These are phyloP conservation scores for Indri indri DNA, from an alignment of 2,113 vertebrate species.

Conservation along the genomic window DNA sequence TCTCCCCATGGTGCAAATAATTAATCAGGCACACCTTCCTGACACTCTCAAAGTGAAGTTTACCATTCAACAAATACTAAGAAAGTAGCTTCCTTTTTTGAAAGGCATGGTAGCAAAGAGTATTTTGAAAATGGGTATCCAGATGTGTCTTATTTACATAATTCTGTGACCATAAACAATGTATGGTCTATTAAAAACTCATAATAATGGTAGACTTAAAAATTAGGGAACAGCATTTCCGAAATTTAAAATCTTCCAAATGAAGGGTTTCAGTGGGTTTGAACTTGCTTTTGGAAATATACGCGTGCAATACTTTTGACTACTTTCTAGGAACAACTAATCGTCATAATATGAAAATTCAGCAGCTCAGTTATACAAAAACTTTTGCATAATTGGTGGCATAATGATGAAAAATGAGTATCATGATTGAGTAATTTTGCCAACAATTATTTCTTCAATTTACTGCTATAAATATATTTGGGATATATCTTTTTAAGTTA, in stretches of 20 bases:
- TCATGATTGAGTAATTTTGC: not conserved
- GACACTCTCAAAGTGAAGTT: rapidly evolving
- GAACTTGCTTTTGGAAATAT: not conserved
- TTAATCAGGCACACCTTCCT: rapidly evolving
- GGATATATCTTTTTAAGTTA: not conserved
- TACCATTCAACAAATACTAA: not conserved
- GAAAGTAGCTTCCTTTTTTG: not conserved
- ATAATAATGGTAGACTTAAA: not conserved
- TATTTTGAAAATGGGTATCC: not conserved
- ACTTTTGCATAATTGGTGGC: not conserved
- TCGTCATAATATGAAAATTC: conserved; percentile 39
- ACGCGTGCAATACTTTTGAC: not conserved
- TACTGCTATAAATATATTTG: not conserved
- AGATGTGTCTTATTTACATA: not conserved
- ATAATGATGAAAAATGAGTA: not conserved
- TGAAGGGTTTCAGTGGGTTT: not conserved
- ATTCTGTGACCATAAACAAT: not conserved
- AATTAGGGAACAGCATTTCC: not conserved
- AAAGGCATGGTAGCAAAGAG: not conserved
- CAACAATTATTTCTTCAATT: not conserved
- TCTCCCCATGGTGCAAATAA: not conserved
- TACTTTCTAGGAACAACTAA: conserved; percentile 18
- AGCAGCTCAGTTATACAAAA: conserved; percentile 12
- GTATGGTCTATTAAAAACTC: not conserved
- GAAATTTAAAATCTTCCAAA: conserved; percentile 4